A percentile compares a stretch with the other conserved stretches of the same genome.
phyloP scores from a whole-genome alignment of 2,888 invertebrate species.

The Aspidiotus rigidus region DNA sequence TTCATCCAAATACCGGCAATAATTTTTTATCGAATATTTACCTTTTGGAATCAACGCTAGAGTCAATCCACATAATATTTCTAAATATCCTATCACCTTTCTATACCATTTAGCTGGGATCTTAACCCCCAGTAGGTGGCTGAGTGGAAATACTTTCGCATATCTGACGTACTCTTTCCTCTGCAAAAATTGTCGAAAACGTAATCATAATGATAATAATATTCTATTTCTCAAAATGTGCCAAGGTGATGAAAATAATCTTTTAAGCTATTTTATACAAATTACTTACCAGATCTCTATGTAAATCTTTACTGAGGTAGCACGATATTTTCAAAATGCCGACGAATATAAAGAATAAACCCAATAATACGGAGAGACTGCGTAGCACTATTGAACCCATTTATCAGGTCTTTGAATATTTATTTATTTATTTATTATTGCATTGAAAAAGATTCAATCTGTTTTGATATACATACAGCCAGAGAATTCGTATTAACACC shows the following conservation, averaged over 20 bases:
- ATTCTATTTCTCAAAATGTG: neutral
- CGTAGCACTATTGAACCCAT: conserved; percentile 73
- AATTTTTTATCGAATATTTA: conserved; percentile 48
- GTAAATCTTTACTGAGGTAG: conserved; percentile 84
- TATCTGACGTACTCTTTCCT: conserved; percentile 90
- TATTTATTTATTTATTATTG: conserved; percentile 4
- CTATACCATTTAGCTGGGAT: conserved; percentile 88
- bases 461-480: neutral
- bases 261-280: neutral
- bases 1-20: conserved; percentile 9
- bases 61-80: conserved; percentile 72
- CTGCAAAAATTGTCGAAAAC: conserved; percentile 45
- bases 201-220: neutral
- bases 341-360: conserved; percentile 89
- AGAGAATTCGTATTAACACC: neutral
- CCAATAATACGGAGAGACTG: conserved; percentile 81
- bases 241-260: neutral
- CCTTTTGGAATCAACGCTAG: conserved; percentile 75
- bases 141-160: conserved; percentile 84
- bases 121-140: conserved; percentile 71
- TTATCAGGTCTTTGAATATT: conserved; percentile 14
- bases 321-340: conserved; percentile 88
- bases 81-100: conserved; percentile 69
- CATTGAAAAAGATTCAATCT: neutral
- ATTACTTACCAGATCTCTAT: conserved; percentile 86